Conservation (phyloP, 2,888 invertebrate genomes). For the Oxytorus armatus region DNA sequence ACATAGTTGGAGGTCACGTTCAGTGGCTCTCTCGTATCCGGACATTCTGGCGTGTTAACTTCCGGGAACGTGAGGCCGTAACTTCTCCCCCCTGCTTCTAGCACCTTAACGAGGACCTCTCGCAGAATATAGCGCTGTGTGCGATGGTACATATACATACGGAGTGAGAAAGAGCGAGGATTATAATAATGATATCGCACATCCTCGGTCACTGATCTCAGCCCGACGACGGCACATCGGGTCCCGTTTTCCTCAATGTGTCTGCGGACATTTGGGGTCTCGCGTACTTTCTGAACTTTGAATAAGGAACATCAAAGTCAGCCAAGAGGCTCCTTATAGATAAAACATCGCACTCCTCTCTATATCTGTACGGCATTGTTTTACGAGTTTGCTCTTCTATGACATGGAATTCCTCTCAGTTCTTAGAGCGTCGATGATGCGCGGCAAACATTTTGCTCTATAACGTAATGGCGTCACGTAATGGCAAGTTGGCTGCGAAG, state of each 20-base stretch:
- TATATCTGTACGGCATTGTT: slow-evolving; percentile 3
- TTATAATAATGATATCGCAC: slow-evolving; percentile 45
- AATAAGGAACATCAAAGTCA: neutral
- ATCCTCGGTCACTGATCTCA: slow-evolving; percentile 55
- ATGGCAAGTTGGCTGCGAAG: slow-evolving; percentile 51
- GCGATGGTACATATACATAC: slow-evolving; percentile 9
- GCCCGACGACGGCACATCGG: slow-evolving; percentile 10
- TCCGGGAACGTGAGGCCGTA: slow-evolving; percentile 83
- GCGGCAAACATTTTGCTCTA: slow-evolving; percentile 36
- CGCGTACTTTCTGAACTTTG: slow-evolving; percentile 24
- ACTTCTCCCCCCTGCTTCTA: slow-evolving; percentile 48
- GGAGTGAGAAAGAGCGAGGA: no score
- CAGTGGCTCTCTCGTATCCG: slow-evolving; percentile 77
- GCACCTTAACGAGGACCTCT: slow-evolving; percentile 70
- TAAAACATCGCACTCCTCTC: neutral
- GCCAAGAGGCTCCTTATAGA: neutral
- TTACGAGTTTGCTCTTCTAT: slow-evolving; percentile 47
- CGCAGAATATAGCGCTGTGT: slow-evolving; percentile 35
- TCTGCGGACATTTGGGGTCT: neutral
- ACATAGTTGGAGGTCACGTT: slow-evolving; percentile 78
- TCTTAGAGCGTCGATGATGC: slow-evolving; percentile 52
- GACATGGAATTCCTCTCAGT: slow-evolving; percentile 66
- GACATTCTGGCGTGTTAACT: slow-evolving; percentile 81
- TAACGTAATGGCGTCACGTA: slow-evolving; percentile 62
- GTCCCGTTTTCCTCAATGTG: slow-evolving; percentile 42